phyloP scores from a whole-genome alignment of 2,797 vertebrate species.

The Tragelaphus eurycerus region DNA sequence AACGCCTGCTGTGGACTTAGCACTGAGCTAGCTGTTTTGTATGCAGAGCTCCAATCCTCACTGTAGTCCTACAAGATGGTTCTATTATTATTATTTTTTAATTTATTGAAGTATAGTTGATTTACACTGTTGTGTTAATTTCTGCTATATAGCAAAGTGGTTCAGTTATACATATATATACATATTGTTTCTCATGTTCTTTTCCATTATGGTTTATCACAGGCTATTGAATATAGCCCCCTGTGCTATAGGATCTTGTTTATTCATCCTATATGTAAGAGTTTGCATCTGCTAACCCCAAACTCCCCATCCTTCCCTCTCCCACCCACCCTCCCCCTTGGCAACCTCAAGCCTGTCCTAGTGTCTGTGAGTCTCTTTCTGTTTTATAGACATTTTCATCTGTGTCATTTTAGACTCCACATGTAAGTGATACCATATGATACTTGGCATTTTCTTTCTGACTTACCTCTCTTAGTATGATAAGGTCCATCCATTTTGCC shows the following conservation, averaged over 20 bases:
- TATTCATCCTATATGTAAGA: background rate
- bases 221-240: background rate
- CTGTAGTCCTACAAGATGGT: background rate
- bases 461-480: background rate
- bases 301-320: background rate
- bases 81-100: background rate
- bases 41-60: background rate
- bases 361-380: background rate
- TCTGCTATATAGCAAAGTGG: background rate
- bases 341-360: background rate
- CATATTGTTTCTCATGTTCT: background rate
- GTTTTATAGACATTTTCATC: background rate
- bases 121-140: background rate
- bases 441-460: background rate
- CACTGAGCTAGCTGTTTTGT: background rate
- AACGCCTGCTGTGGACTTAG: background rate
- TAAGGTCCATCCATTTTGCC: background rate
- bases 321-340: background rate
- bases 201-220: background rate
- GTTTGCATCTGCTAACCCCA: background rate
- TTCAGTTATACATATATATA: background rate
- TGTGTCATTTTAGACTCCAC: background rate
- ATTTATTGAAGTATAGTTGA: background rate
- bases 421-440: background rate
- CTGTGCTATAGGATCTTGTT: background rate